A percentile compares a stretch with the other conserved stretches of the same genome.
Evolutionary conservation across 1,140 invertebrate species (phyloP).

Genomic region (Tribolium madens): DNA sequence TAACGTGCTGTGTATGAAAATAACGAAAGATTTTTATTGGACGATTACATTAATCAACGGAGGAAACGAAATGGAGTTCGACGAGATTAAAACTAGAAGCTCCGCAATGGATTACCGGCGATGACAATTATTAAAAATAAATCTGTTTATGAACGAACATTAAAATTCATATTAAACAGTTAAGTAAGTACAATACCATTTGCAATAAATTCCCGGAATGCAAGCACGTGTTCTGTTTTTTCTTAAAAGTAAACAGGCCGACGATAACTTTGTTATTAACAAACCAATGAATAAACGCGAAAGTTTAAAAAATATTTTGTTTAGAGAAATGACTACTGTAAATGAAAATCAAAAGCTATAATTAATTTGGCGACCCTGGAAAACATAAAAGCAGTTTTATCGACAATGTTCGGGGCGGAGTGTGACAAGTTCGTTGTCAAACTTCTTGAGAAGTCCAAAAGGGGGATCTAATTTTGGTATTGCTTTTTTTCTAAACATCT

Average conservation of each 20-base stretch:
- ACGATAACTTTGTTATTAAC: neutral
- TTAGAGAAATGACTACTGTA: neutral
- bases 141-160: neutral
- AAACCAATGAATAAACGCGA: neutral
- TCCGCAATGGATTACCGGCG: neutral
- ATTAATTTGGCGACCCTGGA: neutral
- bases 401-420: no score
- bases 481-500: no score
- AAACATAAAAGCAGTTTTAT: neutral
- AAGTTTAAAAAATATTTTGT: neutral
- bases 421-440: no score
- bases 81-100: neutral
- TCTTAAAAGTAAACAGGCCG: neutral
- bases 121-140: slow-evolving; percentile 18
- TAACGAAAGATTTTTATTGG: neutral
- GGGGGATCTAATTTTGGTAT: no score
- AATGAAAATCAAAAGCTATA: neutral
- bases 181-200: no score
- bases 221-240: neutral
- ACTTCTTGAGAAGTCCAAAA: no score
- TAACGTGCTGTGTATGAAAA: neutral
- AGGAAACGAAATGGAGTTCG: neutral
- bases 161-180: slow-evolving; percentile 2
- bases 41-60: slow-evolving; percentile 23
- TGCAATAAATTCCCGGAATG: neutral